Evolutionary conservation across 2,888 invertebrate species (phyloP), one percentile per base, ranked within the genome.

Genomic region (Philereme vetulata): DNA sequence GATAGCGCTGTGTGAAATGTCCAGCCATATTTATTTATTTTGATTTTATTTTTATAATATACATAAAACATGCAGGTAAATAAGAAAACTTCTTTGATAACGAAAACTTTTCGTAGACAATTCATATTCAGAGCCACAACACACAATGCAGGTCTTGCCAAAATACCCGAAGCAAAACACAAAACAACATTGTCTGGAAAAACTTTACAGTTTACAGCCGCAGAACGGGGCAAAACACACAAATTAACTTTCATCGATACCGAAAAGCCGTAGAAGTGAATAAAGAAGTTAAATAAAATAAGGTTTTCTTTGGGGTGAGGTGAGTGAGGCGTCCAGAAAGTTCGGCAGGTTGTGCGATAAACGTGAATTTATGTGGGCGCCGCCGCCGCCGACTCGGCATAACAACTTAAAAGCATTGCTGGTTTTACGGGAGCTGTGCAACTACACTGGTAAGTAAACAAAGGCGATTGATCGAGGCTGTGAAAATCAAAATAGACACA

Each of bases 251-350:
- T 82, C 81, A 83, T 77, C 77, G 76, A 77, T 75, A 77, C 75
- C 76, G 68, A 75, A 77, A 79, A 75, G 72, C 72, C 77, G 71
- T 72, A 74, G 70, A 75, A 75, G 72, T 78, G 75, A 76, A 81
- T 84, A 84, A 86, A 83, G 84, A 86, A 86, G 85, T 88, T 85
- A 84, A 87, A 86, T 86, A 86, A 87, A 87, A 85, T 87, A 86
- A 82, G 81, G 83, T 84, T 84, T 80, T 77, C 76, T 76, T 76
- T 74, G 82, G 80, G 72, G 68, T 72, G 84, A 80, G 80, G 81
- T 79, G 85, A 82, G 82, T 81, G 83, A 84, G 85, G 79, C 81
- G 84, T 83, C 85, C 84, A 82, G 81, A 85, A 90, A 90, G 85
- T 89, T 89, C 84, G 87, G 84, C 88, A 89, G 88, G 86, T 86